These are phyloP conservation scores for Echinometra lucunter DNA, from an alignment of 53 echinoderm and acorn worm species.

Conservation along the genomic window DNA sequence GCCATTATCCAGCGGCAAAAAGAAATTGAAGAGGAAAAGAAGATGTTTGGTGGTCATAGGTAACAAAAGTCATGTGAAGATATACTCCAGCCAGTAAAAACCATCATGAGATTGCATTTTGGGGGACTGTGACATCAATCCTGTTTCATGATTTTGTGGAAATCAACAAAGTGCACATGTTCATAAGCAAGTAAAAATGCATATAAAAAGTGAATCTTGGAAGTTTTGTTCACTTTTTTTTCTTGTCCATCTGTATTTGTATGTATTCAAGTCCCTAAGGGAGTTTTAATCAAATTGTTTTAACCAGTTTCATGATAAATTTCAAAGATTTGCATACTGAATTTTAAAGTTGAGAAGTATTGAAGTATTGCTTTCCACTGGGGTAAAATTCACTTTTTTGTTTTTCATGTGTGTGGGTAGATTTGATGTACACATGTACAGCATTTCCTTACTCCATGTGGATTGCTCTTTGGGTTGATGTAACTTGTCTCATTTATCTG, in stretches of 20 bases:
- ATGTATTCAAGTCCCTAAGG: too few relatives aligned
- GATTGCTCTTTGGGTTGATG: too few relatives aligned
- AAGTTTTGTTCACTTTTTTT: too few relatives aligned
- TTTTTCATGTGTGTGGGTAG: not conserved
- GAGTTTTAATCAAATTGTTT: too few relatives aligned
- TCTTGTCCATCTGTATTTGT: too few relatives aligned
- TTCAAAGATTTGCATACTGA: not conserved
- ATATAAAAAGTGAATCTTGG: too few relatives aligned
- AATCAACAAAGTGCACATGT: too few relatives aligned
- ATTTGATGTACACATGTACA: not conserved
- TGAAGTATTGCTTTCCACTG: not conserved
- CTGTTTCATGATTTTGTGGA: not conserved
- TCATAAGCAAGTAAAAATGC: too few relatives aligned
- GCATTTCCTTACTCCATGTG: not conserved
- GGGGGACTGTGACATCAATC: not conserved
- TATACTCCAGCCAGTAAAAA: not conserved
- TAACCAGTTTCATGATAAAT: not conserved
- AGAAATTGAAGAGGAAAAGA: slow-evolving; percentile 93
- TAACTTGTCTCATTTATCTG: not conserved
- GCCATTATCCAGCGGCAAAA: slow-evolving; percentile 89
- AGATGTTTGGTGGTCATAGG: slow-evolving; percentile 80
- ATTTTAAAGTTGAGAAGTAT: not conserved
- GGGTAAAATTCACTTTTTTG: too few relatives aligned
- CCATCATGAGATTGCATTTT: not conserved
- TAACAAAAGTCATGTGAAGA: not conserved